Evolutionary conservation across 2,797 vertebrate genomes (phyloP).

Genomic region (Australoheros facetus): DNA sequence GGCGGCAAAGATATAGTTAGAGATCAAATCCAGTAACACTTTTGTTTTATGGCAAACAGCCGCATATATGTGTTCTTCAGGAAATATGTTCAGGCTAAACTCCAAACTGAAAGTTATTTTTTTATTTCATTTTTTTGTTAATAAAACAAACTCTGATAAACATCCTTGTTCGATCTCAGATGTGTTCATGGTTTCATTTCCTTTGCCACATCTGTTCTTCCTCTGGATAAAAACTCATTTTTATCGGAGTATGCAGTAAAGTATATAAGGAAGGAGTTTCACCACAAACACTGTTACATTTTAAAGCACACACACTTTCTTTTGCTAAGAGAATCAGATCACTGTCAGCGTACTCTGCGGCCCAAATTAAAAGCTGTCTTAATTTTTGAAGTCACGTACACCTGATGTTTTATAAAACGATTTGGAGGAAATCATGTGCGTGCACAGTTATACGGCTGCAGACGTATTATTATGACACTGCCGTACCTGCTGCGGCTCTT

Average conservation of each 20-base stretch:
- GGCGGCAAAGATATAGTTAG: background rate
- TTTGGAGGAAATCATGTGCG: background rate
- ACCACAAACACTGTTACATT: background rate
- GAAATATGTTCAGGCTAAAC: background rate
- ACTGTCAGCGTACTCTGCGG: background rate
- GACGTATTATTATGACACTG: slow-evolving; percentile 23
- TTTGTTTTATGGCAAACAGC: slow-evolving; percentile 14
- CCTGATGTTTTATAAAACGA: background rate
- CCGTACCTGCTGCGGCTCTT: background rate
- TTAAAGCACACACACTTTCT: background rate
- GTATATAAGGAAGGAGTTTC: no score
- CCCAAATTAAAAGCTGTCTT: background rate
- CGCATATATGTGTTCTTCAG: background rate
- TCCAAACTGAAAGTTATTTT: background rate
- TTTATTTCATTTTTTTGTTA: background rate
- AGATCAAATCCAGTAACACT: background rate
- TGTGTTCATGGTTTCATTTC: background rate
- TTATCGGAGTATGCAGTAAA: no score
- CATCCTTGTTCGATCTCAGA: background rate
- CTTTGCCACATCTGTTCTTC: background rate
- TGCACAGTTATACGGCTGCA: background rate
- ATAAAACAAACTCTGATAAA: background rate
- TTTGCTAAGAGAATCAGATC: background rate
- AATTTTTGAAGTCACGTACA: background rate
- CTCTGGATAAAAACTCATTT: background rate